Evolutionary conservation across 2,797 vertebrate species (phyloP).

Genomic region (Halcyon chelicuti): DNA sequence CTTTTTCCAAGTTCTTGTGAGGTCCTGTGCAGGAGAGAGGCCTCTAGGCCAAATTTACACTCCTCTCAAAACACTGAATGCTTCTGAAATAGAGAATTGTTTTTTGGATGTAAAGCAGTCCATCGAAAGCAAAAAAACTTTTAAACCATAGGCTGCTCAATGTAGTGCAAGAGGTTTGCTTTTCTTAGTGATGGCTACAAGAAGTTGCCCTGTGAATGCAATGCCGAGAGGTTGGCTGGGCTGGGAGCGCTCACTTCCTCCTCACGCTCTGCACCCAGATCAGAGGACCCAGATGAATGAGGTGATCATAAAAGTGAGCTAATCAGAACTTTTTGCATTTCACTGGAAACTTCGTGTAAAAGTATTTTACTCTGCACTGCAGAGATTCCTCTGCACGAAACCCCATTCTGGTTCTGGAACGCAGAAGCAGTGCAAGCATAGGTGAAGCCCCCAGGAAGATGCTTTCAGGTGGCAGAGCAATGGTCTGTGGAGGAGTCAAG

Average conservation of each 20-base stretch:
- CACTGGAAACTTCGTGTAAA: rapidly evolving
- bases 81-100: neutral
- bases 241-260: rapidly evolving
- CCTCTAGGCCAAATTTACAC: neutral
- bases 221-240: neutral
- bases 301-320: rapidly evolving
- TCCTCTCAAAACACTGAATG: neutral
- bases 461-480: rapidly evolving
- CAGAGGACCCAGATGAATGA: neutral
- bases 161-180: rapidly evolving
- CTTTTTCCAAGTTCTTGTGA: constrained; percentile 50
- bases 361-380: neutral
- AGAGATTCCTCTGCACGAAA: neutral
- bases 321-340: neutral
- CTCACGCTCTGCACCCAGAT: neutral
- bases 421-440: neutral
- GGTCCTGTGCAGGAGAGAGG: neutral
- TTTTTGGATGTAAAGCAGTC: neutral
- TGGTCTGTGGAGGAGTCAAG: neutral
- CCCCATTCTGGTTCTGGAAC: neutral
- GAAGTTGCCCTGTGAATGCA: rapidly evolving
- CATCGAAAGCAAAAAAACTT: neutral
- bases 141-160: neutral
- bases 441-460: rapidly evolving
- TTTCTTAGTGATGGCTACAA: neutral